Evolutionary conservation across 2,113 vertebrate species (phyloP).

Genomic region (Macheiramphus alcinus): DNA sequence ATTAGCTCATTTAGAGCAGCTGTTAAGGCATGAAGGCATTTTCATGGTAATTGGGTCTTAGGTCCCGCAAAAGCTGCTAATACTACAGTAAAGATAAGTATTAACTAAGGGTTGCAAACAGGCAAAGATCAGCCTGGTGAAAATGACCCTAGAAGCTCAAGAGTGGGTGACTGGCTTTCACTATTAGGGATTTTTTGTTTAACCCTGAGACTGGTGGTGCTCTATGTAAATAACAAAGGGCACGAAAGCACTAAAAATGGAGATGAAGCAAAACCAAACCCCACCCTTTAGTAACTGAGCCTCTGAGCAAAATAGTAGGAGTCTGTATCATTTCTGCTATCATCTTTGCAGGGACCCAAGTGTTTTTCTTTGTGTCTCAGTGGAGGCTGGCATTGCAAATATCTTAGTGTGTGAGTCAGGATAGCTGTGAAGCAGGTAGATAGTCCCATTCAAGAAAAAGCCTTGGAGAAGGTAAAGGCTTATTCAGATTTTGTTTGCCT

Average conservation of each 20-base stretch:
- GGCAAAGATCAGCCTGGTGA: background rate
- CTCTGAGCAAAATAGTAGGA: background rate
- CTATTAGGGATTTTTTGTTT: background rate
- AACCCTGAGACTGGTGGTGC: background rate
- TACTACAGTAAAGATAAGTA: background rate
- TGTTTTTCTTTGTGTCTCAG: background rate
- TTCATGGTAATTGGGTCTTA: constrained; percentile 6
- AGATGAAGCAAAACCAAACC: constrained; percentile 5
- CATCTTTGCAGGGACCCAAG: background rate
- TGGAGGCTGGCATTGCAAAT: background rate
- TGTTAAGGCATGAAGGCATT: constrained; percentile 1
- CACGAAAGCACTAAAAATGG: background rate
- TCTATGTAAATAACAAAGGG: background rate
- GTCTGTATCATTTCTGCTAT: background rate
- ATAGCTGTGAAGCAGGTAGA: background rate
- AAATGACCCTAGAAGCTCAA: background rate
- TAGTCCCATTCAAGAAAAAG: background rate
- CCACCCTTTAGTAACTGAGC: background rate
- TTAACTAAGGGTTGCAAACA: background rate
- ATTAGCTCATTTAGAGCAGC: constrained; percentile 45
- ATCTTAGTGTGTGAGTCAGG: background rate
- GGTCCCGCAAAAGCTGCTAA: constrained; percentile 47
- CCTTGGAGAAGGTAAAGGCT: background rate
- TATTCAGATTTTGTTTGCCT: background rate
- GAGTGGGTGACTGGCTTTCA: background rate